Evolutionary conservation across 2,888 invertebrate genomes (phyloP), one percentile per base, ranked within the genome.

Genomic region (Erebia palarica): DNA sequence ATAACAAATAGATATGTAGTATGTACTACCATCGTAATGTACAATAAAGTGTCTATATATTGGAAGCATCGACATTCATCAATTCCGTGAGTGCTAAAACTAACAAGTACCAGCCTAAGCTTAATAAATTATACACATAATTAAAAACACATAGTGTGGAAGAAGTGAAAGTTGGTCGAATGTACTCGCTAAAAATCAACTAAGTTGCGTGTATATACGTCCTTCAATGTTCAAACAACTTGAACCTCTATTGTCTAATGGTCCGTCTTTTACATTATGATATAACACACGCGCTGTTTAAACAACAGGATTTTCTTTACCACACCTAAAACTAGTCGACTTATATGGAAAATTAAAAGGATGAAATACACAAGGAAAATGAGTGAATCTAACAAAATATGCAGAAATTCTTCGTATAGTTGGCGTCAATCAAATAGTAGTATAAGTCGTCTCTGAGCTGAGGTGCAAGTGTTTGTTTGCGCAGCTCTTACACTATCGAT

Each of bases 241-340:
- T 81, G 77, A 75, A 80, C 79, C 80, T 78, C 81, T 82, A 80
- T 79, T 69, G 69, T 78, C 79, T 79, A 89, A 89, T 92, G 92
- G 92, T 92, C 92, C 92, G 87, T 90, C 89, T 91, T 91, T 91
- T 91, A 90, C 90, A 84, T 84, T 86, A 89, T 89, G 90, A 92
- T 92, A 58, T 58, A 88, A 84, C 86, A 87, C 89, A 87, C 85
- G 78, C 80, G 76, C 79, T 83, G 85, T 86, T 87, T 79, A 85
- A 89, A 90, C 90, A 90, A 90, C 88, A 51, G 44, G 44, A 51
- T 66, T 51, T 63, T 49, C 14, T 63, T 49, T 21, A 49, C 18
- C 61, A 63, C 63, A 63, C 49, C 63, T 18, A 13, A 9, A 49
- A 59, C 42, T 2, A 59, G 16, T 16, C 59, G n/a, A 59, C n/a